phyloP scores from a whole-genome alignment of 2,888 invertebrate species.

The Tiliacea aurago region DNA sequence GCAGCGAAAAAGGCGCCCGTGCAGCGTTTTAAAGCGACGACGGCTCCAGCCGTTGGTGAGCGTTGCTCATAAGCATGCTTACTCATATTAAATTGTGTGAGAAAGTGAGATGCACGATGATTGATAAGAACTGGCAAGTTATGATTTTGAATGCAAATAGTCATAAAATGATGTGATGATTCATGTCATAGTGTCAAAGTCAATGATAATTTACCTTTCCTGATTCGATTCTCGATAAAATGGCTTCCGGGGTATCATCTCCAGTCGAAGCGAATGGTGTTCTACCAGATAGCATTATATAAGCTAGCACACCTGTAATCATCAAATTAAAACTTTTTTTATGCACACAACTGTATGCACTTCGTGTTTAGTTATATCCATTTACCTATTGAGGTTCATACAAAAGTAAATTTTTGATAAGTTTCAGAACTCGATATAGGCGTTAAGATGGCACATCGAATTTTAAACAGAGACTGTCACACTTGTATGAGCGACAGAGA shows the following conservation, averaged over 20 bases:
- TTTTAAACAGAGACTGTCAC: neutral
- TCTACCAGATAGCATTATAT: constrained; percentile 98
- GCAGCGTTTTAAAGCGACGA: neutral
- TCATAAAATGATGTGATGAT: neutral
- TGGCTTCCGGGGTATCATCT: constrained; percentile 95
- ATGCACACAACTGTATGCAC: neutral
- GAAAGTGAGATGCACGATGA: neutral
- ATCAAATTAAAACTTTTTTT: constrained; percentile 3
- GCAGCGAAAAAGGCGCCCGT: no score
- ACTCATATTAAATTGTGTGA: neutral
- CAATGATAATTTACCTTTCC: constrained; percentile 92
- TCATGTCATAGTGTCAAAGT: neutral
- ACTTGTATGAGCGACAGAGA: no score
- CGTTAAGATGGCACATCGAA: neutral
- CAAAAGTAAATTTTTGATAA: neutral
- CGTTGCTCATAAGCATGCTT: neutral
- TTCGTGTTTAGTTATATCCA: neutral
- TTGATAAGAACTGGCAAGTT: neutral
- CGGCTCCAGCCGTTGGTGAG: neutral
- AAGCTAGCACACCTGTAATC: constrained; percentile 95
- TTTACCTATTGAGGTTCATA: neutral
- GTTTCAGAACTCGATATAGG: neutral
- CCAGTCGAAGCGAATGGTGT: constrained; percentile 93
- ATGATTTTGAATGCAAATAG: neutral
- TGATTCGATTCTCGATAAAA: constrained; percentile 97